Percentiles rank a stretch among this genome's conserved stretches.
Evolutionary conservation across 1,140 invertebrate genomes (phyloP).

Genomic region (Drosophila persimilis): DNA sequence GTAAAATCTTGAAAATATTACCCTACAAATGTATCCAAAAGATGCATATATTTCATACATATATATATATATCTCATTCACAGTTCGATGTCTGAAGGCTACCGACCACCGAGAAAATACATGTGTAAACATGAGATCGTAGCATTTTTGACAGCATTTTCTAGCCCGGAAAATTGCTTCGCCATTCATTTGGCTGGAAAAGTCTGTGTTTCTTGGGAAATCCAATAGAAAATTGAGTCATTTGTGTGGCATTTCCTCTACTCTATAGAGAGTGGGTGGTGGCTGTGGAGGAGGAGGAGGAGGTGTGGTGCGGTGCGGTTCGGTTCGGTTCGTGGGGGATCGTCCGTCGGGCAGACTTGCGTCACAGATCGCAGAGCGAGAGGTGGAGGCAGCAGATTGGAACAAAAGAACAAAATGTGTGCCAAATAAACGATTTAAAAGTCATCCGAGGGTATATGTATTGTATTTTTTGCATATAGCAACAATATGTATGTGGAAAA

Average conservation of each 20-base stretch:
- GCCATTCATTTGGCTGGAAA: slow-evolving; percentile 17
- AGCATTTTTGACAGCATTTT: slow-evolving; percentile 11
- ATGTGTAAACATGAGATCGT: slow-evolving; percentile 12
- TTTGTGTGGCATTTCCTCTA: slow-evolving; percentile 22
- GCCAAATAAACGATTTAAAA: slow-evolving; percentile 68
- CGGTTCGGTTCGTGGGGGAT: slow-evolving; percentile 1
- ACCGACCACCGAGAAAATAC: slow-evolving; percentile 46
- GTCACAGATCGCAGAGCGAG: slow-evolving; percentile 55
- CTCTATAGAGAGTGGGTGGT: neutral
- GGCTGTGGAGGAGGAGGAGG: neutral
- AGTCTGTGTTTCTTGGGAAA: slow-evolving; percentile 28
- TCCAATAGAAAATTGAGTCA: slow-evolving; percentile 46
- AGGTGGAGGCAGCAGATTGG: neutral
- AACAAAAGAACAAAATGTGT: slow-evolving; percentile 66
- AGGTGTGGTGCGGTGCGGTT: neutral
- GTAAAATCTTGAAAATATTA: slow-evolving; percentile 67
- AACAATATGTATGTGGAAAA: neutral
- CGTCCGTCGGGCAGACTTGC: slow-evolving; percentile 39
- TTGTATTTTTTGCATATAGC: slow-evolving; percentile 4
- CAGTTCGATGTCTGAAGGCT: slow-evolving; percentile 67
- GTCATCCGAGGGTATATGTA: slow-evolving; percentile 4
- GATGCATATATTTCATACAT: slow-evolving; percentile 22
- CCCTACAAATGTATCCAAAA: slow-evolving; percentile 31
- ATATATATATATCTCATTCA: slow-evolving; percentile 32
- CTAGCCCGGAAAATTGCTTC: slow-evolving; percentile 23